Base-by-base conservation (phyloP, 2,797 vertebrate species). In the Schizothorax lantsangensis region DNA sequence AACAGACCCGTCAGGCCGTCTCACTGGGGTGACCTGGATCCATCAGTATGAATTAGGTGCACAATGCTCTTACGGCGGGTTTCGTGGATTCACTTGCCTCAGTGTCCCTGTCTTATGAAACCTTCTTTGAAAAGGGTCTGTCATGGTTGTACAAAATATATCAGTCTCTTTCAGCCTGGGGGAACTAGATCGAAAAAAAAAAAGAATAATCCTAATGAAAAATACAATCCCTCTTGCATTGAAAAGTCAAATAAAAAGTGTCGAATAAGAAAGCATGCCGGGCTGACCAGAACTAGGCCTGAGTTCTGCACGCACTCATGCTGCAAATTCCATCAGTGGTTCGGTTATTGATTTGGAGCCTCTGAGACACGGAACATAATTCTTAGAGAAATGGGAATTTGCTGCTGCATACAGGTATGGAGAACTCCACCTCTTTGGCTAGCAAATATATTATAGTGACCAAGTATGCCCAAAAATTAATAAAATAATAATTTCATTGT, bases 21-120 rank as follows among this genome's bases (percentile, higher is more conserved):
- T 94, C 75, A 89, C 86, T 69, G 87, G 91, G 87, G 89, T 94
- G 94, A 95, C 94, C 95, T 93, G 94, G 93, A 95, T 95, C 92
- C 93, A 94, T 95, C 94, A 94, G 91, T 89, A 92, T 93, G 94
- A 94, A 95, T 95, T 94, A 95, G 93, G 92, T 90, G 92, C 93
- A 95, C 93, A 95, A 94, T 93, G 91, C 90, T 91, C 93, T 93
- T 33, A 91, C 87, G 5, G 59, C 79, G 91, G 92, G 94, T 94
- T 89, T 95, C 95, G 94, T 94, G 93, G 93, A 92, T 93, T 93
- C 92, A 91, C 93, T 92, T 88, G 92, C 92, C 93, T 95, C 94
- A 94, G 93, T 94, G 92, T 92, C 90, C 90, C 91, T 71, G 84
- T 92, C 92, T 94, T 93, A 93, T 92, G 91, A 94, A 95, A 94